Percentiles rank a stretch among this genome's conserved stretches.
These are phyloP conservation scores for Endotricha flammealis DNA, from an alignment of 2,888 invertebrate genomes.

Conservation along the genomic window DNA sequence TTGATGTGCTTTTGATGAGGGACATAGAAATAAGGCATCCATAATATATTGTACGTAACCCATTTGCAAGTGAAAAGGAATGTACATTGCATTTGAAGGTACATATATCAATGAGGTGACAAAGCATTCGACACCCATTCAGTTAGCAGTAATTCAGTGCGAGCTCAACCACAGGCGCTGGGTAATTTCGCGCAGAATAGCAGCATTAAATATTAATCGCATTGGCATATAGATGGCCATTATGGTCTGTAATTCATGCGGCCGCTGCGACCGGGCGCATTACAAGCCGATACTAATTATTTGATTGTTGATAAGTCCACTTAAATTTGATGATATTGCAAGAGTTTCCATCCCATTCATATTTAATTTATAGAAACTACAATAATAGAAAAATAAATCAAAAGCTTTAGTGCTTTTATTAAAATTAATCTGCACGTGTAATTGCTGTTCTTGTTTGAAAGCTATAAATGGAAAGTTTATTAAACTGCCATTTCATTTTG, in stretches of 20 bases:
- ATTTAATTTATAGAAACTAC: neutral
- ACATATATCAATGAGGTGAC: conserved; percentile 34
- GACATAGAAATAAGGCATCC: no score
- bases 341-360: neutral
- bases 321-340: conserved; percentile 1
- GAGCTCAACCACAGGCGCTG: conserved; percentile 60
- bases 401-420: neutral
- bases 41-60: no score
- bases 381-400: neutral
- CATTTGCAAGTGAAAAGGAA: neutral
- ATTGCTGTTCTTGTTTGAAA: neutral
- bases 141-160: conserved; percentile 62
- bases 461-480: neutral
- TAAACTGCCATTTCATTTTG: no score
- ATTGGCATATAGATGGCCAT: conserved; percentile 67
- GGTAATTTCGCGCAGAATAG: conserved; percentile 65
- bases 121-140: conserved; percentile 52
- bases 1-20: no score
- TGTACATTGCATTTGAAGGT: conserved; percentile 24
- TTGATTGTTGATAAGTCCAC: conserved; percentile 36
- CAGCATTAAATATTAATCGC: conserved; percentile 71
- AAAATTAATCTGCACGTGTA: neutral
- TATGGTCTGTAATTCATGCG: conserved; percentile 56
- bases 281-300: conserved; percentile 49
- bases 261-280: conserved; percentile 36